phyloP scores from a whole-genome alignment of 2,797 vertebrate species.

The Helicolenus hilgendorfi region DNA sequence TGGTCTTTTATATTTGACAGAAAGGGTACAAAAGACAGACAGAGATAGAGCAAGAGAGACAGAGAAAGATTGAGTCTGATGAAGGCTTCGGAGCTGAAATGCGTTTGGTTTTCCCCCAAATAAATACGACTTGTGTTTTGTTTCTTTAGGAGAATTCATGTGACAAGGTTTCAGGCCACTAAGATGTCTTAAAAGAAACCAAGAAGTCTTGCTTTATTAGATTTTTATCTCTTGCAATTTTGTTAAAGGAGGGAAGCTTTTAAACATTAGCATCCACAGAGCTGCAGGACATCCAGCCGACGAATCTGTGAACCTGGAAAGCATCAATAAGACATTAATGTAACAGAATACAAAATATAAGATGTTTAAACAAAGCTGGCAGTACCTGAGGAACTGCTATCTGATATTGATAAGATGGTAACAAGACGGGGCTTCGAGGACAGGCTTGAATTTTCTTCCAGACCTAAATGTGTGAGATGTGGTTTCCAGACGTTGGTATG shows the following conservation, averaged over 20 bases:
- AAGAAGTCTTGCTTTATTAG: neutral
- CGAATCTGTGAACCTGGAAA: conserved; percentile 21
- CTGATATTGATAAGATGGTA: neutral
- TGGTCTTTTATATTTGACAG: neutral
- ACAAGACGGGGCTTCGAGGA: neutral
- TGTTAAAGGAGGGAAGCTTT: conserved; percentile 10
- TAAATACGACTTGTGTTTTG: neutral
- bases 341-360: neutral
- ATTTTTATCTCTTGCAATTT: neutral
- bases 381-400: neutral
- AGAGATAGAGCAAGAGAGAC: neutral
- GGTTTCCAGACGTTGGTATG: conserved; percentile 14
- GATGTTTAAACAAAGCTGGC: neutral
- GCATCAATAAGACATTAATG: conserved; percentile 18
- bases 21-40: neutral
- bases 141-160: neutral
- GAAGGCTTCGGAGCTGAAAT: neutral
- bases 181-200: neutral
- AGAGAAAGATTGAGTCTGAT: neutral
- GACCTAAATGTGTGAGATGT: neutral
- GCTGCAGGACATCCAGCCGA: conserved; percentile 8
- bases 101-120: neutral
- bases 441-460: neutral
- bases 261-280: neutral
- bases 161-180: neutral